Conservation (phyloP, 2,888 invertebrate species). For the Myathropa florea region DNA sequence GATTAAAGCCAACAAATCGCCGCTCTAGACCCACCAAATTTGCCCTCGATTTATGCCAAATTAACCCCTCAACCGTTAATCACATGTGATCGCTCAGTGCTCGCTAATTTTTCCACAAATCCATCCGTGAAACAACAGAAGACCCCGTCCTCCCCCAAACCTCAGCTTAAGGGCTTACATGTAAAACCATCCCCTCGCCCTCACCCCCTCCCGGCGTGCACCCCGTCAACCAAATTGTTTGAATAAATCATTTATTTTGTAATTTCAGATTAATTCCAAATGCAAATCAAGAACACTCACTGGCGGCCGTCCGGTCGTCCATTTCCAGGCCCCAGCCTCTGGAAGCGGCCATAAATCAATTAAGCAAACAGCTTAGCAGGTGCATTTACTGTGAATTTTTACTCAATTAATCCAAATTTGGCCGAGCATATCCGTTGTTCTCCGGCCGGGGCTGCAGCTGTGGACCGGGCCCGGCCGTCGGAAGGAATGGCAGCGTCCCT, state of each 20-base stretch:
- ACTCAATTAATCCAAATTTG: constrained; percentile 73
- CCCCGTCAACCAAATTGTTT: constrained; percentile 77
- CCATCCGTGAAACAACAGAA: not conserved
- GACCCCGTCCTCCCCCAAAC: not conserved
- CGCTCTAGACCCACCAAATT: not conserved
- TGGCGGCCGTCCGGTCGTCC: no score
- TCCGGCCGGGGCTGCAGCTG: constrained; percentile 15
- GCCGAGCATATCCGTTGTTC: constrained; percentile 71
- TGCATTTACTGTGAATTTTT: constrained; percentile 74
- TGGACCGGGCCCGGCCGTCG: not conserved
- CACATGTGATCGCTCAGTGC: not conserved
- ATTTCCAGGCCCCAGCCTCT: no score
- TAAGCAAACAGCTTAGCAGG: constrained; percentile 75
- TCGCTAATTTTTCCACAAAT: not conserved
- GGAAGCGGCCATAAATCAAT: constrained; percentile 78
- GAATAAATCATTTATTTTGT: constrained; percentile 80
- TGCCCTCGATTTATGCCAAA: not conserved
- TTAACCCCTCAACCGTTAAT: not conserved
- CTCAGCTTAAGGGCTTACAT: constrained; percentile 27
- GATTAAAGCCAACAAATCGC: not conserved
- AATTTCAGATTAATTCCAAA: constrained; percentile 78
- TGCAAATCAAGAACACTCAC: constrained; percentile 71
- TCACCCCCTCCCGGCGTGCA: not conserved
- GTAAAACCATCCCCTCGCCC: not conserved
- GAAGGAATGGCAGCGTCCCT: not conserved